These are phyloP conservation scores for Nymphalis polychloros DNA, from an alignment of 2,888 invertebrate genomes.

Conservation along the genomic window DNA sequence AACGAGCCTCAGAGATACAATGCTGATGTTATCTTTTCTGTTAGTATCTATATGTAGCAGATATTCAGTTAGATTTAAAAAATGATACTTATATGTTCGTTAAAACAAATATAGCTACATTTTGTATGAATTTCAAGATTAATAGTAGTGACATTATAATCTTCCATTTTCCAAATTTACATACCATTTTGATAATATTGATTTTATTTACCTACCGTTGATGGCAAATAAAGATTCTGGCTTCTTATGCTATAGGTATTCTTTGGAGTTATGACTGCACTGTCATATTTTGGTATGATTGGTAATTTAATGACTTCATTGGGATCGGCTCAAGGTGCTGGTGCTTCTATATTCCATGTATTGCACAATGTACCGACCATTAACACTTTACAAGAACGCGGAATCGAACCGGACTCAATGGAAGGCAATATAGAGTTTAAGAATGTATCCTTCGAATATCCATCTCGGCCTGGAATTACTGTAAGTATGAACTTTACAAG, in stretches of 20 bases:
- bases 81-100: too few species aligned
- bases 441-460: conserved; percentile 89
- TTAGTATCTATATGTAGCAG: conserved; percentile 61
- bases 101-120: too few species aligned
- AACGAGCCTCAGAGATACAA: conserved; percentile 81
- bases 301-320: conserved; percentile 88
- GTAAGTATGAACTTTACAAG: conserved; percentile 65
- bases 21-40: conserved; percentile 85
- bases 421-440: conserved; percentile 85
- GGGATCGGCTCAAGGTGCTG: conserved; percentile 88
- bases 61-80: background rate
- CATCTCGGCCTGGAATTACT: conserved; percentile 87
- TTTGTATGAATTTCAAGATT: too few species aligned
- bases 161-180: too few species aligned
- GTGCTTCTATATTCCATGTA: conserved; percentile 86
- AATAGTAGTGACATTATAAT: too few species aligned
- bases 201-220: too few species aligned
- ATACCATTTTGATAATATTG: too few species aligned
- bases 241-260: conserved; percentile 76
- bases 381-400: conserved; percentile 84
- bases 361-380: conserved; percentile 87
- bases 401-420: conserved; percentile 77
- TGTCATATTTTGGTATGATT: conserved; percentile 86
- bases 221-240: too few species aligned
- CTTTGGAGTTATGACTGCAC: conserved; percentile 85